Base-by-base conservation (phyloP, 2,888 invertebrate species). In the Lycia hirtaria region DNA sequence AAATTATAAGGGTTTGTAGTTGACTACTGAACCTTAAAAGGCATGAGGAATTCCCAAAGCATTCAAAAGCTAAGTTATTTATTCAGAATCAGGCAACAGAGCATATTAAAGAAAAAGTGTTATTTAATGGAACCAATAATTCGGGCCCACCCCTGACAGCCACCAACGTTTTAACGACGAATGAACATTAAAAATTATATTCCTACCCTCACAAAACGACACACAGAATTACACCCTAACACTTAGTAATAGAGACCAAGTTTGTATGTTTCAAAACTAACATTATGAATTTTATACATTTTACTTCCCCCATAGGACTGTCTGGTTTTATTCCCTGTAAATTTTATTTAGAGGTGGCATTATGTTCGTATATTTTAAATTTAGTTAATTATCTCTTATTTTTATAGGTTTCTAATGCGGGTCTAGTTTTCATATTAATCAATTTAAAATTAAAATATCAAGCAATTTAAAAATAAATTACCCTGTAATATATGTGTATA, bases 91-190 rank as follows among this genome's bases (percentile, higher is more conserved):
- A 56, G 50, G 53, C 59, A 48, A 45, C 43, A 20, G 40, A 56
- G 56, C 28, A 65, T 59, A 66, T 71, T 62, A 60, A 60, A 56
- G 64, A 57, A 55, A 75, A 78, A 80, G 76, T 76, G 73, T 76
- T 74, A 72, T 78, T 76, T 78, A 78, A 80, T 80, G 79, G 68
- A 51, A 56, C 66, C 71, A 67, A 74, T 76, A 67, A 76, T 67
- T 73, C 69, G 56, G 43, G 54, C 72, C 72, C 65, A 73, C 68
- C 35, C 30, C 15, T 43, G 56, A 52, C 41, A 60, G 44, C 51
- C 37, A 54, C 58, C 57, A 47, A 47, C 41, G 26, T 60, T 60
- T 61, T 62, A 47, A 49, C 50, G 47, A 40, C 32, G 51, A 60
- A 60, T 63, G 45, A 62, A 48, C 52, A 57, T 57, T 52, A 52